These are phyloP conservation scores for Prionailurus viverrinus DNA, from an alignment of 2,113 vertebrate species.

Conservation along the genomic window DNA sequence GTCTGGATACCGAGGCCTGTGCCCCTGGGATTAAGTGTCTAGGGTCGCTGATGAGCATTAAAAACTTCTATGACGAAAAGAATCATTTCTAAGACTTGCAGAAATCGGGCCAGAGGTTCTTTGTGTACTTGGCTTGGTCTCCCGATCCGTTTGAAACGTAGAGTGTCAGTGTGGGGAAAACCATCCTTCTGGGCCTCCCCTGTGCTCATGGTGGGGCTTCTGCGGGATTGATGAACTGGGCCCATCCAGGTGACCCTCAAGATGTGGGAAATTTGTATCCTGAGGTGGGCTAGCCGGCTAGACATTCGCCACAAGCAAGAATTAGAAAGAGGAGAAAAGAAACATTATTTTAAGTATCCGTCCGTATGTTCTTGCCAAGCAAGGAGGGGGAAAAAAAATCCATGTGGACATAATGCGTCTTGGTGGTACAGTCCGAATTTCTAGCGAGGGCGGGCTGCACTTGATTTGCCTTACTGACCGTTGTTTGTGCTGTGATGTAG, in stretches of 20 bases:
- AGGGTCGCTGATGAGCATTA: not conserved
- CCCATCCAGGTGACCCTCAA: not conserved
- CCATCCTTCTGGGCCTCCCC: not conserved
- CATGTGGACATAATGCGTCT: not conserved
- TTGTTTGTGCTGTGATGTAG: slow-evolving; percentile 86
- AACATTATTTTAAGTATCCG: not conserved
- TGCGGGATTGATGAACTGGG: not conserved
- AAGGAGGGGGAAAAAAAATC: not conserved
- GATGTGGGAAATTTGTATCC: not conserved
- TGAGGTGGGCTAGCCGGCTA: not conserved
- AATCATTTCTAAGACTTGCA: not conserved
- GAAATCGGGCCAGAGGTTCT: not conserved
- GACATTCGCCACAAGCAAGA: not conserved
- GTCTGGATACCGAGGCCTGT: fast-evolving
- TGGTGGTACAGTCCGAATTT: not conserved
- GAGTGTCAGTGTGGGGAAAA: not conserved
- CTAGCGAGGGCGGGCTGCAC: not conserved
- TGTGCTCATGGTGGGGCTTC: not conserved
- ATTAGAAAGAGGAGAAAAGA: not conserved
- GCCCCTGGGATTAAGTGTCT: not conserved
- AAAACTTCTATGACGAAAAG: not conserved
- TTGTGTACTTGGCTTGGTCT: not conserved
- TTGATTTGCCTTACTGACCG: slow-evolving; percentile 43
- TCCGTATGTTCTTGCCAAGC: slow-evolving; percentile 27
- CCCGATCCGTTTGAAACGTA: not conserved